phyloP scores from a whole-genome alignment of 2,113 vertebrate species.

The Pimephales promelas region DNA sequence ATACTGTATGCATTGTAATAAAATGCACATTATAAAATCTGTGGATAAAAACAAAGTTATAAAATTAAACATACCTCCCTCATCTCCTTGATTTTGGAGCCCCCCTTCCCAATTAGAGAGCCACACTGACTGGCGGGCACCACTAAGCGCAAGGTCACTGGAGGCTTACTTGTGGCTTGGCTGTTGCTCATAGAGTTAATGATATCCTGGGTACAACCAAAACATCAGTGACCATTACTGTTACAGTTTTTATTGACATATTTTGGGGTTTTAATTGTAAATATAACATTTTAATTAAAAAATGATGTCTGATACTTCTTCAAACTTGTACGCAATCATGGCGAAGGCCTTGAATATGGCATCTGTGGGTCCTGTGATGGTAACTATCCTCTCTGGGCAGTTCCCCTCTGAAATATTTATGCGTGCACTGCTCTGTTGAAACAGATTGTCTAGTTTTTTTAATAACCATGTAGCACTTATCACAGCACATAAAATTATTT shows the following conservation, averaged over 20 bases:
- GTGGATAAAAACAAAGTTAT: neutral
- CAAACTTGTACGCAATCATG: slow-evolving; percentile 98
- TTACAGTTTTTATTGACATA: neutral
- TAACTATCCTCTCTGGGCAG: slow-evolving; percentile 95
- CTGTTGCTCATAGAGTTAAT: slow-evolving; percentile 98
- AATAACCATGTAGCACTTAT: neutral
- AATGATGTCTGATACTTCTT: slow-evolving; percentile 80
- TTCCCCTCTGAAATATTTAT: slow-evolving; percentile 98
- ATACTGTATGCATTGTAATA: too few relatives aligned
- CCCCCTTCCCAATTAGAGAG: slow-evolving; percentile 94
- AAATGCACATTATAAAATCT: neutral
- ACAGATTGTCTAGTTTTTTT: neutral
- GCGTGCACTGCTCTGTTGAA: slow-evolving; percentile 86
- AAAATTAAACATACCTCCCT: slow-evolving; percentile 81
- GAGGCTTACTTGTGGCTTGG: slow-evolving; percentile 92
- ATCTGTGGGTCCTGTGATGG: slow-evolving; percentile 95
- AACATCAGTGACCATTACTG: neutral
- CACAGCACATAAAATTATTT: neutral
- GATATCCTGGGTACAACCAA: slow-evolving; percentile 82
- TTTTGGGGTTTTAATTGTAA: neutral
- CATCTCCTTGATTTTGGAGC: slow-evolving; percentile 97
- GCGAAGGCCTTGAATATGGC: slow-evolving; percentile 99
- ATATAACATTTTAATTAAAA: neutral
- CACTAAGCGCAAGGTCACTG: slow-evolving; percentile 88
- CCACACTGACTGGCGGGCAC: slow-evolving; percentile 94